phyloP scores from a whole-genome alignment of 2,797 vertebrate species.

The Stomatorhinus walkeri region DNA sequence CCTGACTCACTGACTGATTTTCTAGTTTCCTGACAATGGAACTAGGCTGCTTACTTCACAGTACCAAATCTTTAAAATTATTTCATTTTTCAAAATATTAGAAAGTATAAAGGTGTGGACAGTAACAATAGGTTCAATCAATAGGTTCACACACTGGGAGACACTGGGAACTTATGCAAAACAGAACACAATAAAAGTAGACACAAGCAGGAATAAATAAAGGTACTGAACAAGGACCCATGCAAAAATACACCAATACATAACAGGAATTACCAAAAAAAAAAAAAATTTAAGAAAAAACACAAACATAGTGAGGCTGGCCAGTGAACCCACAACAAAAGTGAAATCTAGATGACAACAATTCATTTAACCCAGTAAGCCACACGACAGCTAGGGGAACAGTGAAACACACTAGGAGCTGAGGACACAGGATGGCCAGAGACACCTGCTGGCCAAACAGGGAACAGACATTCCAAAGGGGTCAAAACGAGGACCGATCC shows the following conservation, averaged over 20 bases:
- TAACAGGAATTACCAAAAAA: background rate
- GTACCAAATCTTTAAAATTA: background rate
- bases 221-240: background rate
- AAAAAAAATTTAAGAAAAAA: background rate
- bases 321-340: background rate
- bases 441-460: background rate
- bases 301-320: background rate
- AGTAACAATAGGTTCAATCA: background rate
- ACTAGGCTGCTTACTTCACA: background rate
- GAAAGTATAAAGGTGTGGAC: background rate
- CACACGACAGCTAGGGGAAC: background rate
- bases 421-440: background rate
- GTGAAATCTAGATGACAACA: background rate
- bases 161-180: background rate
- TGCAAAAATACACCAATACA: background rate
- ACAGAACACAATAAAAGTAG: background rate
- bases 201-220: background rate
- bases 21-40: background rate
- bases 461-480: background rate
- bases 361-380: background rate
- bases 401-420: background rate
- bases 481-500: background rate
- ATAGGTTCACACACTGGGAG: background rate
- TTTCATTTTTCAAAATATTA: background rate
- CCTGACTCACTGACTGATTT: background rate